Conservation (phyloP, 2,888 invertebrate genomes). For the Dorcus parallelipipedus region DNA sequence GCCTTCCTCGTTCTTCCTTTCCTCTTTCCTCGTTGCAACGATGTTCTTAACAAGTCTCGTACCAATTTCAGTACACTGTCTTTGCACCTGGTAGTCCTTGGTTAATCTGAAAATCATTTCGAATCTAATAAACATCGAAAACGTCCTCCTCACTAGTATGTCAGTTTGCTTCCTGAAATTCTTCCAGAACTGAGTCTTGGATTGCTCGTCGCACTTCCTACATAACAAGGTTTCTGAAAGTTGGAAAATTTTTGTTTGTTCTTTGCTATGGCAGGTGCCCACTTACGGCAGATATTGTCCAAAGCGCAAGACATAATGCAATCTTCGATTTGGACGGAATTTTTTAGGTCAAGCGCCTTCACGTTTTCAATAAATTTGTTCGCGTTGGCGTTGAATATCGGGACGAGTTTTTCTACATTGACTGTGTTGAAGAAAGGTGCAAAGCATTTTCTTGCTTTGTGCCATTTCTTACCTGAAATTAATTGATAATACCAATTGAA, state of each 20-base stretch:
- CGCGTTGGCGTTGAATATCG: neutral
- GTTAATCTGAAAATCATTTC: neutral
- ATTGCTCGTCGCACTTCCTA: neutral
- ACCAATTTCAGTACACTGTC: neutral
- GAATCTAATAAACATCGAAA: neutral
- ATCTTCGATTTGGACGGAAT: neutral
- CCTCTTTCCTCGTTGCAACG: neutral
- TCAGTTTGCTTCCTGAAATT: neutral
- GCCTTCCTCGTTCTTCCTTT: neutral
- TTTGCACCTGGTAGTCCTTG: neutral
- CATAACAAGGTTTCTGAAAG: neutral
- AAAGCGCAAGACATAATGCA: neutral
- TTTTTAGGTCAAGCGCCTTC: neutral
- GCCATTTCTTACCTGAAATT: neutral
- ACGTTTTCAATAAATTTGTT: neutral
- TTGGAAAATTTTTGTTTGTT: neutral
- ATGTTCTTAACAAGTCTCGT: neutral
- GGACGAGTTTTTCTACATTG: neutral
- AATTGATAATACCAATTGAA: no score
- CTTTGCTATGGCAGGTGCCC: neutral
- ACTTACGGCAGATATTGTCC: neutral
- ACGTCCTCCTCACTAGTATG: neutral
- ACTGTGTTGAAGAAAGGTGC: neutral
- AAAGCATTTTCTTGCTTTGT: neutral
- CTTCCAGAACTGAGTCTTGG: neutral